Evolutionary conservation across 2,797 vertebrate genomes (phyloP).

Genomic region (Champsocephalus esox): DNA sequence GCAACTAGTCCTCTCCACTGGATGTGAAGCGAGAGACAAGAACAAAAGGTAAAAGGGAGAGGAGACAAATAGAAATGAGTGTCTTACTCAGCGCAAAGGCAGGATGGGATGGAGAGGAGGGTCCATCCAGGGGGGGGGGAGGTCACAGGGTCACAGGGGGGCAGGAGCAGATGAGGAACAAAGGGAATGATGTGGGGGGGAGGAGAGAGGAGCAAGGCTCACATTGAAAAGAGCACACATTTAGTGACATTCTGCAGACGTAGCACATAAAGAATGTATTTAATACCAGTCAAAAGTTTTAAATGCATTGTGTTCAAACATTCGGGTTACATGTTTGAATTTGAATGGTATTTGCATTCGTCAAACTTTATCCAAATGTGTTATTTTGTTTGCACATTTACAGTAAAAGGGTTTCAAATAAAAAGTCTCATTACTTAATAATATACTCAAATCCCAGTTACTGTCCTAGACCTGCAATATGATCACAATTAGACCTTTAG

Average conservation of each 20-base stretch:
- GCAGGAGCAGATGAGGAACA: constrained; percentile 35
- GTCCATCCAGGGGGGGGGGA: constrained; percentile 49
- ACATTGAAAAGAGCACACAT: constrained; percentile 50
- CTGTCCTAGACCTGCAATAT: neutral
- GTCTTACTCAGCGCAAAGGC: constrained; percentile 74
- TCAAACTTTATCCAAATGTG: neutral
- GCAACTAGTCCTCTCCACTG: constrained; percentile 94
- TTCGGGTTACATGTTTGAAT: neutral
- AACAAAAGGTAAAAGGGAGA: constrained; percentile 39
- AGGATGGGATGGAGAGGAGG: constrained; percentile 66
- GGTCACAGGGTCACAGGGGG: constrained; percentile 53
- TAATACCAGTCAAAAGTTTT: too few relatives aligned
- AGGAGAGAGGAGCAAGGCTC: constrained; percentile 45
- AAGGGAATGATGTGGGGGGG: constrained; percentile 18
- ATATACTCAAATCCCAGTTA: neutral
- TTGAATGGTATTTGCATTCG: neutral
- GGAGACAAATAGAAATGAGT: constrained; percentile 50
- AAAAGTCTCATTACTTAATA: neutral
- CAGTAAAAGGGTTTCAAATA: neutral
- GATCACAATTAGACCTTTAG: neutral
- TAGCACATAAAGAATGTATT: neutral
- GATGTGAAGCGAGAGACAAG: constrained; percentile 80
- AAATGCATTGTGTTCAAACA: neutral
- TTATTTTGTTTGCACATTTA: neutral
- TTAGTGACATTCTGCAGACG: constrained; percentile 42